Evolutionary conservation across 2,113 vertebrate genomes (phyloP).

Genomic region (Patagioenas fasciata): DNA sequence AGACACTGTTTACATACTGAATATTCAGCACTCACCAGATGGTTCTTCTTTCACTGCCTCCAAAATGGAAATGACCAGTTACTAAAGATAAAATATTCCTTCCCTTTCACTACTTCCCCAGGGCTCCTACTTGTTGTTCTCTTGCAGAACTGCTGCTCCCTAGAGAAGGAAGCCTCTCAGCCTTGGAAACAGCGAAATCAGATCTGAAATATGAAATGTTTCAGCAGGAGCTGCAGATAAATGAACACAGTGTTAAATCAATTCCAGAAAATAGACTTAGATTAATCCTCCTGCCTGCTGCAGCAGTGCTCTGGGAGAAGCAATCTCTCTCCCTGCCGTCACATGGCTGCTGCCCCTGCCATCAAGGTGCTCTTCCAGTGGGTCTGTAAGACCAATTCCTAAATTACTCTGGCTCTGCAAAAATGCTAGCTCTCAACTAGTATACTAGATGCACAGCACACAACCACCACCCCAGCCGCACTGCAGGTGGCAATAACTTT

Average conservation of each 20-base stretch:
- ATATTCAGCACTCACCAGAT: conserved; percentile 66
- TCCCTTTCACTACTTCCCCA: conserved; percentile 35
- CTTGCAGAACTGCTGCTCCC: conserved; percentile 48
- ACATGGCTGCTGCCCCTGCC: neutral
- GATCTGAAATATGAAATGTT: conserved; percentile 53
- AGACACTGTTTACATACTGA: conserved; percentile 49
- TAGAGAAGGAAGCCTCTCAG: conserved; percentile 46
- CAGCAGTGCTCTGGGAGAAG: neutral
- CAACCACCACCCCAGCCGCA: neutral
- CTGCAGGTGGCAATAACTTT: neutral
- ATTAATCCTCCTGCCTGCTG: conserved; percentile 15
- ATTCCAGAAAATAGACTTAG: conserved; percentile 40
- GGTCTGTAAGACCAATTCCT: neutral
- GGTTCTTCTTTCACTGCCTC: conserved; percentile 43
- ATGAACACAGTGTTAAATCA: conserved; percentile 54
- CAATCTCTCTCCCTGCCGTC: neutral
- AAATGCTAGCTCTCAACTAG: neutral
- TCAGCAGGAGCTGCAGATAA: conserved; percentile 41
- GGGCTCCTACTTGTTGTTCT: conserved; percentile 59
- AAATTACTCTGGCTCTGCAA: conserved; percentile 1
- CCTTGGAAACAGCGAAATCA: conserved; percentile 41
- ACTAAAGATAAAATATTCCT: conserved; percentile 66
- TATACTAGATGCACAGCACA: neutral
- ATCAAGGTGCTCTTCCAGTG: neutral
- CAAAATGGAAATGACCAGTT: conserved; percentile 72